Evolutionary conservation across 2,797 vertebrate species (phyloP).

Genomic region (Thalassophryne amazonica): DNA sequence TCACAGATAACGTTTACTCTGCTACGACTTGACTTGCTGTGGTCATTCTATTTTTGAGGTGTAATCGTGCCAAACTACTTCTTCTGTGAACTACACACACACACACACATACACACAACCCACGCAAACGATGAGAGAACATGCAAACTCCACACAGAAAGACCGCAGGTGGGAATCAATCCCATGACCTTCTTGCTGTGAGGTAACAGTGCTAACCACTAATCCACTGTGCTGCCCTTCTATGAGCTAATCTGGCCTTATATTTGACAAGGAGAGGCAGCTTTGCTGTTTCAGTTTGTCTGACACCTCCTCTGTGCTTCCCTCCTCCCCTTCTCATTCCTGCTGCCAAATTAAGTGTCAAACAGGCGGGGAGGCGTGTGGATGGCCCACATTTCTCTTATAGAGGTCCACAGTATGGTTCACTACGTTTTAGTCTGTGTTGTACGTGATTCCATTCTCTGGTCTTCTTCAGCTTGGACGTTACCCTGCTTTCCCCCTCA

Average conservation of each 20-base stretch:
- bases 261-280: slow-evolving; percentile 1
- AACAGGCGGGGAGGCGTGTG: slow-evolving; percentile 50
- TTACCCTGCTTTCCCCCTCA: neutral
- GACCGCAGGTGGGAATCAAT: too few species aligned
- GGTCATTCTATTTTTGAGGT: slow-evolving; percentile 1
- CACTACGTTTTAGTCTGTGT: slow-evolving; percentile 48
- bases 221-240: too few species aligned
- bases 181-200: too few species aligned
- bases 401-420: slow-evolving; percentile 50
- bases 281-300: slow-evolving; percentile 42
- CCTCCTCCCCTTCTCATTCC: slow-evolving; percentile 50
- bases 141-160: too few species aligned
- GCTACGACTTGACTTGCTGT: slow-evolving; percentile 39
- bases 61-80: slow-evolving; percentile 1
- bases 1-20: slow-evolving; percentile 19
- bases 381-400: slow-evolving; percentile 61
- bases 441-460: slow-evolving; percentile 44
- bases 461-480: slow-evolving; percentile 4
- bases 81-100: neutral
- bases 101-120: too few species aligned
- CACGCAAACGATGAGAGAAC: too few species aligned
- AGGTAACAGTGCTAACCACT: too few species aligned
- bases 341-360: slow-evolving; percentile 73
- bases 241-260: neutral
- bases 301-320: slow-evolving; percentile 14